Conservation (phyloP, 2,797 vertebrate genomes). For the Ctenochaetus hawaiiensis region DNA sequence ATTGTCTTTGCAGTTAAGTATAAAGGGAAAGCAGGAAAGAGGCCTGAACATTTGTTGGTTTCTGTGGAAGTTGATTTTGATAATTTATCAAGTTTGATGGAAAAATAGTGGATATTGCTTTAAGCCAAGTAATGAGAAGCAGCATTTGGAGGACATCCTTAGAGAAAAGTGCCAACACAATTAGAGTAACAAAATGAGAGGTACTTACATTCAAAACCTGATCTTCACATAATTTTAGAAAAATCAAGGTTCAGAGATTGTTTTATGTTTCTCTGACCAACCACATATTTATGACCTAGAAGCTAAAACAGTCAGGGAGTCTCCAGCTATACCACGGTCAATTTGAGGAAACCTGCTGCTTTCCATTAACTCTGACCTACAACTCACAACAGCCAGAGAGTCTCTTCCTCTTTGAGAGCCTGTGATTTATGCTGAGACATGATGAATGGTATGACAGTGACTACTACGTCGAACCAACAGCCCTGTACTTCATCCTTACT, state of each 20-base stretch:
- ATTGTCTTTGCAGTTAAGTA: not conserved
- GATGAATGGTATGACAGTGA: slow-evolving; percentile 65
- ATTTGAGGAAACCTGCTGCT: slow-evolving; percentile 72
- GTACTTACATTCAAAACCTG: slow-evolving; percentile 20
- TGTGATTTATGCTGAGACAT: slow-evolving; percentile 73
- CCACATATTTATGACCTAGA: slow-evolving; percentile 60
- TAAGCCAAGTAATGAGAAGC: not conserved
- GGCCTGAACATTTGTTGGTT: slow-evolving; percentile 20
- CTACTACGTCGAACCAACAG: slow-evolving; percentile 38
- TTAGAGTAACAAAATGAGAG: not conserved
- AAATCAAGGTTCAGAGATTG: slow-evolving; percentile 27
- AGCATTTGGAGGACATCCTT: slow-evolving; percentile 8
- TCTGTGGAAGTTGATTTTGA: slow-evolving; percentile 41
- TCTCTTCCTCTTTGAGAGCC: slow-evolving; percentile 41
- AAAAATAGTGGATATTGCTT: slow-evolving; percentile 12
- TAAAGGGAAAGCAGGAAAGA: not conserved
- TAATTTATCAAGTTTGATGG: slow-evolving; percentile 30
- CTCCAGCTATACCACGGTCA: slow-evolving; percentile 51
- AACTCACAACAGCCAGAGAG: slow-evolving; percentile 52
- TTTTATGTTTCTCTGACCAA: slow-evolving; percentile 34
- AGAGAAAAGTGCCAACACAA: slow-evolving; percentile 25
- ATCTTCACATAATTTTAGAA: slow-evolving; percentile 30
- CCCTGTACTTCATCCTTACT: slow-evolving; percentile 50
- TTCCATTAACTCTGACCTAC: slow-evolving; percentile 78
- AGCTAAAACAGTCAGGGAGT: slow-evolving; percentile 50